These are phyloP conservation scores for Balaenoptera acutorostrata DNA, from an alignment of 2,113 vertebrate genomes.

Conservation along the genomic window DNA sequence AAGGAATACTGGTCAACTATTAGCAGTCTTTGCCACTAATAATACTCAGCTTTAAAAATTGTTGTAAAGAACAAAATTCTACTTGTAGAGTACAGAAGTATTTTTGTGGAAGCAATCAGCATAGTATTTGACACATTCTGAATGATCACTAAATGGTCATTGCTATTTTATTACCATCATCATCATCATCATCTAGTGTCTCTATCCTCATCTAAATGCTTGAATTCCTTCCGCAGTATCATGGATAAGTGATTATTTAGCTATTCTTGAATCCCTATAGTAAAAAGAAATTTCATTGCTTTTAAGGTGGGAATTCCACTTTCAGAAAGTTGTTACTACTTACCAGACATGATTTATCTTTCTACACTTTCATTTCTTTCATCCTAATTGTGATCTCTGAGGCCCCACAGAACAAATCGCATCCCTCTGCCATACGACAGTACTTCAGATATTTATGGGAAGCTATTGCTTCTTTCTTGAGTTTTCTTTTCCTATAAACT, in stretches of 20 bases:
- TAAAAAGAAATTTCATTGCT: neutral
- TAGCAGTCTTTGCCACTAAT: neutral
- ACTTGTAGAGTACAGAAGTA: neutral
- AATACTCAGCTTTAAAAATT: neutral
- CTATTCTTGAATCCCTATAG: neutral
- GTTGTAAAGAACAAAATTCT: neutral
- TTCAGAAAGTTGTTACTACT: neutral
- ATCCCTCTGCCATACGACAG: neutral
- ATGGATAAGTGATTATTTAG: neutral
- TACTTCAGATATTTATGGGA: neutral
- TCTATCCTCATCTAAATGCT: neutral
- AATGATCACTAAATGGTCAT: neutral
- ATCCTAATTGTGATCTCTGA: neutral
- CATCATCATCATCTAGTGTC: neutral
- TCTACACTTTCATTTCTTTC: neutral
- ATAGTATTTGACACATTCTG: neutral
- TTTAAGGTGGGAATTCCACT: neutral
- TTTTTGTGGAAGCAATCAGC: neutral
- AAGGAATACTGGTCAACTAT: neutral
- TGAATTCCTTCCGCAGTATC: neutral
- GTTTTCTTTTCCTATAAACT: neutral
- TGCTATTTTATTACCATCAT: neutral
- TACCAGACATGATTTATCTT: neutral
- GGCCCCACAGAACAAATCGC: neutral
- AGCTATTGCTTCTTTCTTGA: neutral